Conservation (phyloP, 2,113 vertebrate genomes). For the Taxidea taxus region DNA sequence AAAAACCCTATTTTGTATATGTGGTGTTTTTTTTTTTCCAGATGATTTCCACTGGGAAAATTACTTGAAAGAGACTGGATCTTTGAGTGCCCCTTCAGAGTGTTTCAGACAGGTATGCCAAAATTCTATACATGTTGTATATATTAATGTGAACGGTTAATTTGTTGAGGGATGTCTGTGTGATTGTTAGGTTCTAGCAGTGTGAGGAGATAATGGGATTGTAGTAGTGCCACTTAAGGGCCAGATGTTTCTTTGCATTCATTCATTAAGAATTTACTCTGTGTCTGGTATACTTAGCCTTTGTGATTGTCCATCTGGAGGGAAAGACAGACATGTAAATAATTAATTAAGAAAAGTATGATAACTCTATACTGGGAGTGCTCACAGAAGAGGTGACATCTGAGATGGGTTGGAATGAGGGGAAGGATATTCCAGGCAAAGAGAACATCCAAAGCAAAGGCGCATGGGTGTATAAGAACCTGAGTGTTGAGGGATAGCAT, state of each 20-base stretch:
- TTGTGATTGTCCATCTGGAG: slow-evolving; percentile 17
- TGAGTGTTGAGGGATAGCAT: background rate
- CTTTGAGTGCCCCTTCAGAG: slow-evolving; percentile 88
- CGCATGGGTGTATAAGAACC: background rate
- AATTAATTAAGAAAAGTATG: slow-evolving; percentile 37
- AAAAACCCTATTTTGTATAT: background rate
- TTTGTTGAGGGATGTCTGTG: background rate
- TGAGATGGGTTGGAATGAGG: slow-evolving; percentile 1
- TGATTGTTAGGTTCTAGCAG: slow-evolving; percentile 7
- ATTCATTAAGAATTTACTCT: slow-evolving; percentile 44
- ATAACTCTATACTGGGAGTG: background rate
- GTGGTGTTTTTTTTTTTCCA: slow-evolving; percentile 64
- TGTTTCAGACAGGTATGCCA: slow-evolving; percentile 94
- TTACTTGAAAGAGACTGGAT: slow-evolving; percentile 93
- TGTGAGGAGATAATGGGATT: slow-evolving; percentile 26
- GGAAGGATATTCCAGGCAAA: slow-evolving; percentile 21
- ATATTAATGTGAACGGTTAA: slow-evolving; percentile 18
- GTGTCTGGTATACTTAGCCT: background rate
- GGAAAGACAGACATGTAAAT: slow-evolving; percentile 38
- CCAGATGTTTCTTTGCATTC: slow-evolving; percentile 31
- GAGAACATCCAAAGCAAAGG: slow-evolving; percentile 12
- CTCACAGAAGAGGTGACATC: background rate
- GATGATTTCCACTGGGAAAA: slow-evolving; percentile 94
- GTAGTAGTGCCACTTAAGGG: background rate
- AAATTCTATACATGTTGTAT: slow-evolving; percentile 28